Conservation (phyloP, 2,113 vertebrate genomes). For the Cervus canadensis region DNA sequence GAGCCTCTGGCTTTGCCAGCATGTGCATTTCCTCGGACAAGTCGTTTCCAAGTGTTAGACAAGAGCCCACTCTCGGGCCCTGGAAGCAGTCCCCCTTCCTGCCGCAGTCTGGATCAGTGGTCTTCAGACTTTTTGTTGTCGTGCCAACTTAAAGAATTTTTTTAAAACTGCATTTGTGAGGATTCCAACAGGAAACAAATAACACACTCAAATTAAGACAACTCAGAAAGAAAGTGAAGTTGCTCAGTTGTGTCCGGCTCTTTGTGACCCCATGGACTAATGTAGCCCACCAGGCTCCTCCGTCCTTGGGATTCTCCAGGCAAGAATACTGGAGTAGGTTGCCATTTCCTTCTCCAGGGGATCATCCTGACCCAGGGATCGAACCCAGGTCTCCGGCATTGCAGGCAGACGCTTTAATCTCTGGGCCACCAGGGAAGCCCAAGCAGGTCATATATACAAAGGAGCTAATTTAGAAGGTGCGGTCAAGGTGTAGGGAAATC, state of each 20-base stretch:
- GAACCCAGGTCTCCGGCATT: too few relatives aligned
- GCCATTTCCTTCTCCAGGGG: too few relatives aligned
- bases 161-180: not conserved
- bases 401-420: too few relatives aligned
- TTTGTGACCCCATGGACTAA: too few relatives aligned
- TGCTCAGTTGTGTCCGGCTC: too few relatives aligned
- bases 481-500: not conserved
- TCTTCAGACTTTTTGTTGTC: not conserved
- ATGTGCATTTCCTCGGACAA: not conserved
- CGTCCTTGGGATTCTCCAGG: too few relatives aligned
- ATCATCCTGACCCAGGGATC: too few relatives aligned
- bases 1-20: not conserved
- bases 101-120: not conserved
- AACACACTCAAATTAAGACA: not conserved
- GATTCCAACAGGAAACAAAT: not conserved
- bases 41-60: not conserved
- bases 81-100: not conserved
- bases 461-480: not conserved
- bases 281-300: too few relatives aligned
- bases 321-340: too few relatives aligned
- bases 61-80: not conserved
- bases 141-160: not conserved
- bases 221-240: not conserved
- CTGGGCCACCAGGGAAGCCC: too few relatives aligned
- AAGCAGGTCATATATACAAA: not conserved